Conservation (phyloP, 1,140 invertebrate species). For the Formica selysi region DNA sequence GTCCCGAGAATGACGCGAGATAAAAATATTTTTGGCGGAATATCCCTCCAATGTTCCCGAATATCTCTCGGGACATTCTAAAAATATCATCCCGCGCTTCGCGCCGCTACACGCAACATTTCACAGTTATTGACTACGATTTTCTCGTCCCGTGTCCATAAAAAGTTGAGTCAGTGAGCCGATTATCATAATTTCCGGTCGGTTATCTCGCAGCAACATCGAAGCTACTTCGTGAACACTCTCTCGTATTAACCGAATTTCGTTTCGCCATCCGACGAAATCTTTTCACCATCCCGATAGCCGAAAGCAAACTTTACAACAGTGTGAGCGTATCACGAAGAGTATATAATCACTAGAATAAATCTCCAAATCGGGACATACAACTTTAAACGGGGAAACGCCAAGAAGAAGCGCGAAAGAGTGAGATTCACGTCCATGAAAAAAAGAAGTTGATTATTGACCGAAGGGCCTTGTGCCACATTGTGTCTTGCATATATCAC, state of each 20-base stretch:
- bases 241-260: conserved; percentile 17
- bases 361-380: conserved; percentile 14
- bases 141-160: conserved; percentile 1
- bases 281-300: conserved; percentile 15
- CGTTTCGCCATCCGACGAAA: background rate
- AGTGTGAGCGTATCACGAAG: background rate
- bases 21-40: conserved; percentile 12
- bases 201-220: conserved; percentile 5
- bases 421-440: conserved; percentile 47
- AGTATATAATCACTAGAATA: conserved; percentile 57
- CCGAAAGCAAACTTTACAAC: background rate
- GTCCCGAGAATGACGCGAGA: background rate
- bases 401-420: background rate
- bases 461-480: conserved; percentile 70
- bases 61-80: background rate
- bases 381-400: background rate
- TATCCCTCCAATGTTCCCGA: background rate
- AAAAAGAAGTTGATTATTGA: conserved; percentile 48
- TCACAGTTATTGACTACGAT: conserved; percentile 36
- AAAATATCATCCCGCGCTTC: background rate
- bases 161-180: conserved; percentile 1
- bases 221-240: background rate
- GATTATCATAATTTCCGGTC: conserved; percentile 36
- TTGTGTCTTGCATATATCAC: conserved; percentile 69
- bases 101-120: background rate